Evolutionary conservation across 2,888 invertebrate genomes (phyloP).

Genomic region (Parnassius glacialis): DNA sequence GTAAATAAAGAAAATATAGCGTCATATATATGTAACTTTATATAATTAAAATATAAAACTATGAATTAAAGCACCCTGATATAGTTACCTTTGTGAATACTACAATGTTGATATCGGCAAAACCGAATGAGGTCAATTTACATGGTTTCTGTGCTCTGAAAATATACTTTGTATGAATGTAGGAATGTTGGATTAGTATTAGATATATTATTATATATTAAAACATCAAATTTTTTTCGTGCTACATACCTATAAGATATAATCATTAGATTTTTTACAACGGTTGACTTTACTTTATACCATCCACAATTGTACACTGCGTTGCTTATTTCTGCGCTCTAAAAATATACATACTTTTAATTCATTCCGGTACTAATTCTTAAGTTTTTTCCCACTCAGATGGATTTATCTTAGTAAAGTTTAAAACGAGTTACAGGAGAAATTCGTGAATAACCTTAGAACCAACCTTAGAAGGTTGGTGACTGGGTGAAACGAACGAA

Average conservation of each 20-base stretch:
- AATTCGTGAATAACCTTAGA: too few relatives aligned
- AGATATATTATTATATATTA: neutral
- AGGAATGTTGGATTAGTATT: neutral
- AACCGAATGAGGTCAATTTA: conserved; percentile 25
- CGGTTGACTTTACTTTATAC: conserved; percentile 4
- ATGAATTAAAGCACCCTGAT: neutral
- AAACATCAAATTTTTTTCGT: neutral
- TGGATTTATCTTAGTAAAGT: too few relatives aligned
- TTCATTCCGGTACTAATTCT: too few relatives aligned
- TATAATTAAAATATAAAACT: neutral
- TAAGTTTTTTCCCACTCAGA: too few relatives aligned
- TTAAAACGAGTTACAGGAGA: too few relatives aligned
- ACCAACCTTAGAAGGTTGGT: too few relatives aligned
- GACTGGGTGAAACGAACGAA: too few relatives aligned
- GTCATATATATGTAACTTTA: neutral
- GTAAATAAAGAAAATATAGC: conserved; percentile 8
- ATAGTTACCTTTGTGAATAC: conserved; percentile 21
- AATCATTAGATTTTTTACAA: conserved; percentile 12
- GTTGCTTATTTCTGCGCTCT: conserved; percentile 13
- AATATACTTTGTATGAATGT: neutral
- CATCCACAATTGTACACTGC: conserved; percentile 14
- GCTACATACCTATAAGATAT: conserved; percentile 7
- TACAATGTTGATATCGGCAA: conserved; percentile 19
- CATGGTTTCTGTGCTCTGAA: conserved; percentile 26
- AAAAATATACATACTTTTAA: neutral